These are phyloP conservation scores for Urocitellus parryii DNA, from an alignment of 2,113 vertebrate genomes.

Conservation along the genomic window DNA sequence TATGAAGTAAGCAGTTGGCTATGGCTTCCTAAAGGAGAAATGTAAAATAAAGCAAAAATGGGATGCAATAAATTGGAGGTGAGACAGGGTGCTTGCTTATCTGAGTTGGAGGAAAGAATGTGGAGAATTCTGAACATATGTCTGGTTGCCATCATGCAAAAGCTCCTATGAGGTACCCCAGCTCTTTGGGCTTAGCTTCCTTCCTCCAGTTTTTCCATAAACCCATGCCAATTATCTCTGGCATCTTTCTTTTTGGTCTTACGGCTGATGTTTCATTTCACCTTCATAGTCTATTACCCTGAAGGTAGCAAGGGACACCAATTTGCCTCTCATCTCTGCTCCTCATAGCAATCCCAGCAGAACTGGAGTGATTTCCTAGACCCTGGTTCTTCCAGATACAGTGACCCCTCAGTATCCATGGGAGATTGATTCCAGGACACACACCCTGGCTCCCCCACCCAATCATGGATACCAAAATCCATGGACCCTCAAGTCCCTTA, in stretches of 20 bases:
- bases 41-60: background rate
- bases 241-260: background rate
- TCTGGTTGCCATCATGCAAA: background rate
- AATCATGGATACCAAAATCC: background rate
- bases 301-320: background rate
- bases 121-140: too few relatives aligned
- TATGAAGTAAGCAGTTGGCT: background rate
- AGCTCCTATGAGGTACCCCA: background rate
- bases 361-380: background rate
- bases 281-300: background rate
- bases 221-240: background rate
- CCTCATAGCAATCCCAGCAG: background rate
- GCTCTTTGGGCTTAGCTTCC: background rate
- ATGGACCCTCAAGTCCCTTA: background rate
- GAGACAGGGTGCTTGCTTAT: background rate
- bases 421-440: background rate
- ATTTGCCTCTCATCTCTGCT: background rate
- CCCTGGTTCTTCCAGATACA: too few relatives aligned
- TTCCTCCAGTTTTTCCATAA: background rate
- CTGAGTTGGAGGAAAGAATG: background rate
- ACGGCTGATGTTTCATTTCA: background rate
- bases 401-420: background rate
- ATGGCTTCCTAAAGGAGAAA: slow-evolving; percentile 25
- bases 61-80: background rate
- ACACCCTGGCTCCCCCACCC: background rate